A percentile compares a stretch with the other conserved stretches of the same genome.
Conservation (phyloP, 2,113 vertebrate genomes). For the Calonectris borealis region DNA sequence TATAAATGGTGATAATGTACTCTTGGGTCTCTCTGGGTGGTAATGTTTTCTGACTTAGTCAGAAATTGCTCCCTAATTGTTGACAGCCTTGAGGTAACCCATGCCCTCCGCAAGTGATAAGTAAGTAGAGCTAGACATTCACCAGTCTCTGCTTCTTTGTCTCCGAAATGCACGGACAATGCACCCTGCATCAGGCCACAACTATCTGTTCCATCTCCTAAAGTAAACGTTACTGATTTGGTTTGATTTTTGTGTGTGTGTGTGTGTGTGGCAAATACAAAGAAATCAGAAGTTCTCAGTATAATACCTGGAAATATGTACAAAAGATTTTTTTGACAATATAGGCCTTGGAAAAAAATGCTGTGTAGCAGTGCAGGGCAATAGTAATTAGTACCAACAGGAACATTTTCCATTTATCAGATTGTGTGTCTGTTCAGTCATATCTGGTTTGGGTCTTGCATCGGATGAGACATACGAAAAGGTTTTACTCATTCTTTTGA, state of each 20-base stretch:
- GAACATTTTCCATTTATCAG: neutral
- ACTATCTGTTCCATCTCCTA: neutral
- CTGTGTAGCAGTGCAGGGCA: neutral
- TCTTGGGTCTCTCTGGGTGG: conserved; percentile 28
- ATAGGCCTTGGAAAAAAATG: neutral
- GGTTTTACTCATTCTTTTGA: neutral
- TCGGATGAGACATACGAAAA: neutral
- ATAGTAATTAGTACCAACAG: neutral
- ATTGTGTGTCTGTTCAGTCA: neutral
- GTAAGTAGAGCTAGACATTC: neutral
- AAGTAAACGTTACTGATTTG: neutral
- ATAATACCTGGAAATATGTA: neutral
- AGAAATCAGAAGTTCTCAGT: neutral
- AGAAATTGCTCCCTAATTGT: conserved; percentile 43
- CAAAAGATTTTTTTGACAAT: neutral
- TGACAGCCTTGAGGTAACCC: conserved; percentile 60
- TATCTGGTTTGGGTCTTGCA: neutral
- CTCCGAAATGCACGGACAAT: neutral
- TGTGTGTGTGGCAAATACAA: neutral
- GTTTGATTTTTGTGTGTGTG: neutral
- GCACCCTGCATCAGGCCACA: neutral
- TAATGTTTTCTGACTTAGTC: conserved; percentile 37
- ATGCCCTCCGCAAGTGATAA: neutral
- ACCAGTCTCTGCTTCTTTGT: neutral
- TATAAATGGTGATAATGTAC: conserved; percentile 30